Evolutionary conservation across 1,140 invertebrate species (phyloP).

Genomic region (Drusus annulatus): DNA sequence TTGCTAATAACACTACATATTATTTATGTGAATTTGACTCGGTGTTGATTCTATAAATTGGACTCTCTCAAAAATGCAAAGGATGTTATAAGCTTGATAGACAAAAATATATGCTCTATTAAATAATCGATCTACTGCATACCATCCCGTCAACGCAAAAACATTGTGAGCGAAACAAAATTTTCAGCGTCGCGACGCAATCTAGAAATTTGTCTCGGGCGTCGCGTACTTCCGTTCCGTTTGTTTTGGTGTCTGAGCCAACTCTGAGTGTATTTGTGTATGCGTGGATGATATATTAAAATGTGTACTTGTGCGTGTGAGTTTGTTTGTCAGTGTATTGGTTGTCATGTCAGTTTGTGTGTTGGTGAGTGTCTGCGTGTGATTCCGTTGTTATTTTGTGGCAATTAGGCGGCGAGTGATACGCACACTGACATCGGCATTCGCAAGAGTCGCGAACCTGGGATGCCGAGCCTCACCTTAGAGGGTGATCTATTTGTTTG

Average conservation of each 20-base stretch:
- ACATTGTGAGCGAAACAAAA: not conserved
- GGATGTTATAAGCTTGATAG: no score
- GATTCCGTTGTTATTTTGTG: conserved; percentile 51
- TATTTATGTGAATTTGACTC: not conserved
- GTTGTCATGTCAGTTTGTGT: no score
- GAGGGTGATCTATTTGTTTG: conserved; percentile 10
- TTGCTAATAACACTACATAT: not conserved
- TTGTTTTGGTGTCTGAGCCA: not conserved
- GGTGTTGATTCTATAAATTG: no score
- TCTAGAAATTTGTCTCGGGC: conserved; percentile 30
- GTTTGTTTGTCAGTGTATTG: no score
- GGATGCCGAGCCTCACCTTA: conserved; percentile 20
- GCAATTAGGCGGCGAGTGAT: conserved; percentile 57
- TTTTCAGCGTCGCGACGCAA: conserved; percentile 21
- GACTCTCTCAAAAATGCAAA: no score
- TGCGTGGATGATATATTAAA: not conserved
- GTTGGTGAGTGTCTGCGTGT: conserved; percentile 9
- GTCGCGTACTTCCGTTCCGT: conserved; percentile 14
- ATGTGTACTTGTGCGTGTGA: not conserved
- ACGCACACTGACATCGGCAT: conserved; percentile 52
- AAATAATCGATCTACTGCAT: no score
- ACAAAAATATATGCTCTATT: no score
- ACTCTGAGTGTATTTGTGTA: conserved; percentile 1
- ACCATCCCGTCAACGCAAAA: not conserved
- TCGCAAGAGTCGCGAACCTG: conserved; percentile 17